These are phyloP conservation scores for Notothenia coriiceps DNA, from an alignment of 2,113 vertebrate genomes.

Conservation along the genomic window DNA sequence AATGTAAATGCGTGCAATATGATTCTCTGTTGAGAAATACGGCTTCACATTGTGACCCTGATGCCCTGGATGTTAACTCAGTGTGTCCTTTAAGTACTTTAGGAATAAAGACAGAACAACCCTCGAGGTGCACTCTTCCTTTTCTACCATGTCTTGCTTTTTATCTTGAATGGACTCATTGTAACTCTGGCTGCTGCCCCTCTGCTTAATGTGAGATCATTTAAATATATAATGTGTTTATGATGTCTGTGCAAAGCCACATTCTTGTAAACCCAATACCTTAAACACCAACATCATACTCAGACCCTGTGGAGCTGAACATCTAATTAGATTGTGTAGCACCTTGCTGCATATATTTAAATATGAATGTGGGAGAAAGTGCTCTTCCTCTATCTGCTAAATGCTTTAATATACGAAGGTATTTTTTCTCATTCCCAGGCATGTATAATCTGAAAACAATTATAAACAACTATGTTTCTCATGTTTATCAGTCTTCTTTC, in stretches of 20 bases:
- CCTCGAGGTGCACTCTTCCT: no score
- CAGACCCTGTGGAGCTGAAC: not conserved
- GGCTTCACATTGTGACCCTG: no score
- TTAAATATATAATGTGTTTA: not conserved
- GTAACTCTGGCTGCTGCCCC: no score
- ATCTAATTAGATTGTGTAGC: conserved; percentile 29
- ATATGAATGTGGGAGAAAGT: conserved; percentile 34
- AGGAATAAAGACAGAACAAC: no score
- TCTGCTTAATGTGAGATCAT: not conserved
- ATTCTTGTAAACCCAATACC: conserved; percentile 4
- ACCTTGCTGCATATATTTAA: conserved; percentile 37
- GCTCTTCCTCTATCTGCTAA: not conserved
- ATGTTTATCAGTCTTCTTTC: not conserved
- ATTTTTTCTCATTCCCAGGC: not conserved
- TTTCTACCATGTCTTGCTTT: no score
- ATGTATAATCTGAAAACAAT: not conserved
- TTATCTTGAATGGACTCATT: no score
- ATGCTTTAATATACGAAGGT: not conserved
- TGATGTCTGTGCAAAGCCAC: not conserved
- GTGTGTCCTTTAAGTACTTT: no score
- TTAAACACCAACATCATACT: not conserved
- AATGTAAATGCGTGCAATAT: no score
- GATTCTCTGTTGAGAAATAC: no score
- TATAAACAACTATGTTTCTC: accelerated
- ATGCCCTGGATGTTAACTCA: no score